These are phyloP conservation scores for Megathymus violae DNA, from an alignment of 1,140 invertebrate species.

Conservation along the genomic window DNA sequence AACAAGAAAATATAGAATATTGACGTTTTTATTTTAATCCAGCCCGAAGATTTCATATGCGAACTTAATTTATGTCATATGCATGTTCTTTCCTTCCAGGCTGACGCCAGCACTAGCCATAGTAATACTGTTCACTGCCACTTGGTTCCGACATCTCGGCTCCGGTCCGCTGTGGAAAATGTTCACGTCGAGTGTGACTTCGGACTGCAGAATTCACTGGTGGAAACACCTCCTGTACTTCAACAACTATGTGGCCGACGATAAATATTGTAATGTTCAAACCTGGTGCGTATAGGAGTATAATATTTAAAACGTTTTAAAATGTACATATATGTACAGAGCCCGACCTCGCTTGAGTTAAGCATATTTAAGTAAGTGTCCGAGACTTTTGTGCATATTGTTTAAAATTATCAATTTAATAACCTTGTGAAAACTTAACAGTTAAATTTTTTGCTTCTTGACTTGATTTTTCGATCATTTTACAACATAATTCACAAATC, in stretches of 20 bases:
- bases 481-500: too few relatives aligned
- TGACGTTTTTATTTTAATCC: too few relatives aligned
- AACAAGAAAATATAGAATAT: too few relatives aligned
- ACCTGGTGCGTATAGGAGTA: slow-evolving; percentile 67
- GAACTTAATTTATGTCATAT: too few relatives aligned
- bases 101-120: slow-evolving; percentile 54
- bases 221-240: slow-evolving; percentile 86
- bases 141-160: slow-evolving; percentile 50
- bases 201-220: slow-evolving; percentile 84
- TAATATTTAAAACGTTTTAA: too few relatives aligned
- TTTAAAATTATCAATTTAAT: too few relatives aligned
- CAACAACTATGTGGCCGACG: slow-evolving; percentile 79
- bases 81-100: slow-evolving; percentile 42
- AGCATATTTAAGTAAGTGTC: too few relatives aligned
- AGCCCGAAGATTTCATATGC: too few relatives aligned
- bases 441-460: too few relatives aligned
- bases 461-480: too few relatives aligned
- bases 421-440: too few relatives aligned
- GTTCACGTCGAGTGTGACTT: slow-evolving; percentile 57
- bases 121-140: slow-evolving; percentile 46
- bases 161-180: slow-evolving; percentile 55
- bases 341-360: background rate
- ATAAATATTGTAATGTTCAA: slow-evolving; percentile 51
- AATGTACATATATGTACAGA: slow-evolving; percentile 1
- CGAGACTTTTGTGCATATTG: too few relatives aligned